Evolutionary conservation across 2,888 invertebrate genomes (phyloP).

Genomic region (Coronaproctus castanopsis): DNA sequence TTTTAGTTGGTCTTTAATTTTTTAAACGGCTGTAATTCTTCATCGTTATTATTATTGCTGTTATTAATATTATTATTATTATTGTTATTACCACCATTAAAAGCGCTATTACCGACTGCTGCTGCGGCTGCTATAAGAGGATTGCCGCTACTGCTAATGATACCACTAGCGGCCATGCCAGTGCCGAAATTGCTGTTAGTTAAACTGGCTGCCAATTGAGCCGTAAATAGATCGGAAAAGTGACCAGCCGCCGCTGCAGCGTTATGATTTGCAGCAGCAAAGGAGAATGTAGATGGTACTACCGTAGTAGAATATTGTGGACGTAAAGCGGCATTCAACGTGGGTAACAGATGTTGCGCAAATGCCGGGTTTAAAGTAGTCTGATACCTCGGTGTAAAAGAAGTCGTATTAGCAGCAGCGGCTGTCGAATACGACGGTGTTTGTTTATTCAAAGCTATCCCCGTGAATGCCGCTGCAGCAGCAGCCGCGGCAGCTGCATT

Average conservation of each 20-base stretch:
- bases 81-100: constrained; percentile 9
- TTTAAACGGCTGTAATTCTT: constrained; percentile 16
- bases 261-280: background rate
- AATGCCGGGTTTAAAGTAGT: constrained; percentile 9
- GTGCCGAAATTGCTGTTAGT: background rate
- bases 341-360: constrained; percentile 6
- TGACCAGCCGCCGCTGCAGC: background rate
- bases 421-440: constrained; percentile 24
- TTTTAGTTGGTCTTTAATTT: constrained; percentile 17
- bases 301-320: constrained; percentile 6
- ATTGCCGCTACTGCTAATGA: background rate
- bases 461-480: constrained; percentile 33
- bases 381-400: constrained; percentile 8
- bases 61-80: constrained; percentile 13
- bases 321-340: constrained; percentile 7
- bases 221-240: background rate
- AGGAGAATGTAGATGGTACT: constrained; percentile 1
- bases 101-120: constrained; percentile 10
- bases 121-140: background rate
- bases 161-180: background rate
- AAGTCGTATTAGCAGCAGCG: constrained; percentile 3
- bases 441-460: constrained; percentile 46
- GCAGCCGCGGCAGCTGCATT: constrained; percentile 32
- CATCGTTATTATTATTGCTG: constrained; percentile 15
- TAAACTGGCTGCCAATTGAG: background rate